phyloP scores from a whole-genome alignment of 1,140 invertebrate genomes.

The Macrobrachium rosenbergii region DNA sequence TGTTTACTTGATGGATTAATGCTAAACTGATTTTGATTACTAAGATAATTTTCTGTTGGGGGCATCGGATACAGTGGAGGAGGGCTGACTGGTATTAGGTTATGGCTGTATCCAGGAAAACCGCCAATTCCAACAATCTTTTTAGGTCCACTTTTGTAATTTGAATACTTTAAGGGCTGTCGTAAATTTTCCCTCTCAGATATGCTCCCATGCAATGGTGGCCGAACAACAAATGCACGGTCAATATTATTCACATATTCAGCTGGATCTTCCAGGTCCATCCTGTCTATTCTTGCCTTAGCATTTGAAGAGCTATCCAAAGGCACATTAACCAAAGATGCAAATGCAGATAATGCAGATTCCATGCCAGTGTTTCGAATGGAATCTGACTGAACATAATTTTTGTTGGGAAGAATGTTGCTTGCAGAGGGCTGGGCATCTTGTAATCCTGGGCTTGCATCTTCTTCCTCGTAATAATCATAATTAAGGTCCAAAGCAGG shows the following conservation, averaged over 20 bases:
- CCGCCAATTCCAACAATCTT: background rate
- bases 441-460: background rate
- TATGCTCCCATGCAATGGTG: slow-evolving; percentile 8
- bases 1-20: background rate
- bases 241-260: slow-evolving; percentile 27
- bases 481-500: slow-evolving; percentile 43
- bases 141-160: slow-evolving; percentile 11
- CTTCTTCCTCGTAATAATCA: slow-evolving; percentile 34
- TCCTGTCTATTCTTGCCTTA: background rate
- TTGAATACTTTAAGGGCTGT: slow-evolving; percentile 33
- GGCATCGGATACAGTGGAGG: background rate
- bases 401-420: slow-evolving; percentile 10
- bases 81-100: background rate
- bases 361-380: slow-evolving; percentile 11
- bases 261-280: background rate
- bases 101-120: background rate
- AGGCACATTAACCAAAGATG: slow-evolving; percentile 50
- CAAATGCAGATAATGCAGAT: slow-evolving; percentile 52
- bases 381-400: background rate
- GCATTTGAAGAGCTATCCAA: slow-evolving; percentile 14
- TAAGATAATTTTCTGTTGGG: background rate
- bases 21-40: background rate
- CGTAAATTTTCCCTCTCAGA: slow-evolving; percentile 21
- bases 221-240: slow-evolving; percentile 36
- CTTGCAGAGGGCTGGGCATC: slow-evolving; percentile 13